phyloP scores from a whole-genome alignment of 2,888 invertebrate species.

The Macrophya annulata region DNA sequence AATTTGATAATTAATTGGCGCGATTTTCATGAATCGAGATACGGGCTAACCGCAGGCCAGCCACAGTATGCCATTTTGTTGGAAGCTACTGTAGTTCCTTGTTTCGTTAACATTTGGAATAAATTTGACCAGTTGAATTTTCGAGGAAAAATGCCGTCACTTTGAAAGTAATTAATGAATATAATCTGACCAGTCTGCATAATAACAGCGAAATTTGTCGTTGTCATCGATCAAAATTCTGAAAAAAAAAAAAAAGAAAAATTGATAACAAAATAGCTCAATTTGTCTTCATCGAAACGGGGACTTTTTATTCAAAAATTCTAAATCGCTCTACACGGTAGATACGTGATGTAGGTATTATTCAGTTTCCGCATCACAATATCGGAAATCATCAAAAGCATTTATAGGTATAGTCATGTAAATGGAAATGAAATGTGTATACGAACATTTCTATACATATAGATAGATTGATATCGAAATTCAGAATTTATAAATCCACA shows the following conservation, averaged over 20 bases:
- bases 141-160: not conserved
- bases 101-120: conserved; percentile 26
- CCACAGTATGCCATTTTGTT: conserved; percentile 27
- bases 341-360: not conserved
- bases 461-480: not conserved
- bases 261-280: not conserved
- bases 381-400: conserved; percentile 31
- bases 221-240: conserved; percentile 24
- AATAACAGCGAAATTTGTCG: not conserved
- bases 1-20: conserved; percentile 47
- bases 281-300: not conserved
- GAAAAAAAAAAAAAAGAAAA: not conserved
- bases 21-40: conserved; percentile 39
- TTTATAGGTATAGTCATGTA: conserved; percentile 6
- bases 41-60: conserved; percentile 27
- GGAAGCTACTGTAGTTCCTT: not conserved
- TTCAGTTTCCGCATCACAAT: not conserved
- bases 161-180: conserved; percentile 25
- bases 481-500: conserved; percentile 28
- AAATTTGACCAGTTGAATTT: conserved; percentile 3
- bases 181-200: not conserved
- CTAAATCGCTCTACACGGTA: not conserved
- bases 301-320: not conserved
- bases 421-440: conserved; percentile 26
- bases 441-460: not conserved